These are phyloP conservation scores for Monochamus saltuarius DNA, from an alignment of 1,140 invertebrate species.

Conservation along the genomic window DNA sequence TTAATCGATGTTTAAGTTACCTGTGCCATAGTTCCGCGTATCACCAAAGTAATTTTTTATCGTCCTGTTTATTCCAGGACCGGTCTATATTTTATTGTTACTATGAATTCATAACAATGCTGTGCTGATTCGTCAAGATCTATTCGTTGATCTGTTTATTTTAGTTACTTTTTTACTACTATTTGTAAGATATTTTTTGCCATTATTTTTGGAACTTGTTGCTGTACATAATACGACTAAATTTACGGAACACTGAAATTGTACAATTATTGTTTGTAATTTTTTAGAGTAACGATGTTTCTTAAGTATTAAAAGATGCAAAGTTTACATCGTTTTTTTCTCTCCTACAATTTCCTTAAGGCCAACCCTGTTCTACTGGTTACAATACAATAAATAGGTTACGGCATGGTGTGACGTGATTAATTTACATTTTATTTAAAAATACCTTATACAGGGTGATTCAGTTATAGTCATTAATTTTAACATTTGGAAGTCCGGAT, in stretches of 20 bases:
- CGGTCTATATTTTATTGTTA: conserved; percentile 8
- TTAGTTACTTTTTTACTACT: conserved; percentile 22
- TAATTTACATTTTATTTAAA: too few species aligned
- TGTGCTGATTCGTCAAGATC: conserved; percentile 3
- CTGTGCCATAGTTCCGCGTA: conserved; percentile 2
- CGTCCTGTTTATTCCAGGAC: conserved; percentile 6
- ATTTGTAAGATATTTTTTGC: conserved; percentile 14
- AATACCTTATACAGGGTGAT: too few species aligned
- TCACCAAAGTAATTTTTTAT: conserved; percentile 3
- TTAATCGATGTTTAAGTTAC: conserved; percentile 1
- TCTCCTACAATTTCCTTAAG: too few species aligned
- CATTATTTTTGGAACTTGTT: conserved; percentile 13
- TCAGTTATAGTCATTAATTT: too few species aligned
- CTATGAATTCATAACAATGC: not conserved
- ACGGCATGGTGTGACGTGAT: too few species aligned
- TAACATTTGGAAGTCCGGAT: too few species aligned
- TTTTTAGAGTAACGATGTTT: not conserved
- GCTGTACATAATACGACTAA: conserved; percentile 6
- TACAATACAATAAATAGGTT: too few species aligned
- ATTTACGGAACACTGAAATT: conserved; percentile 9
- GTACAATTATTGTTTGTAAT: conserved; percentile 23
- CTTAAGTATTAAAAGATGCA: too few species aligned
- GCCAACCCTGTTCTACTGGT: too few species aligned
- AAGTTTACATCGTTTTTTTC: too few species aligned
- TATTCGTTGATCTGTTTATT: conserved; percentile 22